Evolutionary conservation across 2,797 vertebrate genomes (phyloP), one percentile per base, ranked within the genome.

Genomic region (Synanceia verrucosa): DNA sequence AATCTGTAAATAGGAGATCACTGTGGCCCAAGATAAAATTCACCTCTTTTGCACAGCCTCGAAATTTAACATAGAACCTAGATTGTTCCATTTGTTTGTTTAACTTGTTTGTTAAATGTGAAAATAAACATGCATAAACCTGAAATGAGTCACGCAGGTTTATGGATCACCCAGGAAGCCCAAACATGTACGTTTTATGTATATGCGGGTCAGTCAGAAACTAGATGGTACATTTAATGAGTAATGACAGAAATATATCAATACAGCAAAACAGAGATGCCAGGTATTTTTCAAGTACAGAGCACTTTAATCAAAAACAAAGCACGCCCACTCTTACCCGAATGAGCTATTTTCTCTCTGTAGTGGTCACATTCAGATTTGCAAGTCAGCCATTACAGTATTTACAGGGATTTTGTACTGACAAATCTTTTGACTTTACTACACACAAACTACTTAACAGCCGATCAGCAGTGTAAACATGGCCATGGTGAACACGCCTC

Each of bases 91-190:
- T 62, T 50, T 8, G 4, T 66, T 41, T 31, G n/a, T 81, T 53
- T 21, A 58, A 61, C 24, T 63, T 37, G 1, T 58, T 55, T 61
- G 10, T 70, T 36, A 13, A 12, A 60, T 56, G 55, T 82, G 53
- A 74, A 78, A 70, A 70, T 78, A 74, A 84, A 80, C 13, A 39
- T n/a, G n/a, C 16, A 52, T 11, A 63, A 26, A 56, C 63, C 6
- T 29, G 4, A 44, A 66, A 4, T 14, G 33, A 33, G 44, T 66
- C 34, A 24, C n/a, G n/a, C n/a, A n/a, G n/a, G n/a, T n/a, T n/a
- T n/a, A n/a, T n/a, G n/a, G n/a, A n/a, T n/a, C n/a, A n/a, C 37
- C 28, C 9, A 43, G 36, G 24, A 69, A 9, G 8, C 46, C 18
- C 26, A 44, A 13, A 5, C 4, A 21, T 23, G 3, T 63, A 37